Percentiles rank a stretch among this genome's conserved stretches.
These are phyloP conservation scores for Creontiades dilutus DNA, from an alignment of 2,888 invertebrate genomes.

Conservation along the genomic window DNA sequence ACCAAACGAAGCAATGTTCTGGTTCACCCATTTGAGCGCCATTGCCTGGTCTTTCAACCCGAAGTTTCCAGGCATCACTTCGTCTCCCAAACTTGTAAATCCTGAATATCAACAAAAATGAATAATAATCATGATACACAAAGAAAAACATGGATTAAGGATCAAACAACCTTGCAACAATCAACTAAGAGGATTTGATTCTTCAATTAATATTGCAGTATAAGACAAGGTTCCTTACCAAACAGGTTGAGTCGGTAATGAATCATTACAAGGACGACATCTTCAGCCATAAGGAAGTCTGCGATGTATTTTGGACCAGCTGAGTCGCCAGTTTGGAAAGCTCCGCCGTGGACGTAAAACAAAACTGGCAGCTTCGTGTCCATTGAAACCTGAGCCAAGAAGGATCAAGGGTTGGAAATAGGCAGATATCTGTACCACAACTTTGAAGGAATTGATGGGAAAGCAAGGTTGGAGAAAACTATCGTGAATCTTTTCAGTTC, in stretches of 20 bases:
- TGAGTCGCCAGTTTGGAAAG: constrained; percentile 61
- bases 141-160: no score
- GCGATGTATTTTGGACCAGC: constrained; percentile 57
- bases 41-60: constrained; percentile 50
- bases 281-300: constrained; percentile 72
- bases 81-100: constrained; percentile 45
- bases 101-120: neutral
- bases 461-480: no score
- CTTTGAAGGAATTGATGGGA: neutral
- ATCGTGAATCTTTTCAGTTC: no score
- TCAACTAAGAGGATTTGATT: no score
- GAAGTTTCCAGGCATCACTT: constrained; percentile 14
- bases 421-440: neutral
- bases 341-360: constrained; percentile 73
- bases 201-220: no score
- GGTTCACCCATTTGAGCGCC: constrained; percentile 40
- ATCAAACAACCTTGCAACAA: no score
- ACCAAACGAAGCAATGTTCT: constrained; percentile 41
- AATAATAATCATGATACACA: no score
- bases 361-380: constrained; percentile 70
- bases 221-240: constrained; percentile 1
- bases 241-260: constrained; percentile 66
- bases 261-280: constrained; percentile 69
- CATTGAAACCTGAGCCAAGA: neutral
- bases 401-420: neutral